Base-by-base conservation (phyloP, 2,113 vertebrate species). In the Xiphophorus maculatus region DNA sequence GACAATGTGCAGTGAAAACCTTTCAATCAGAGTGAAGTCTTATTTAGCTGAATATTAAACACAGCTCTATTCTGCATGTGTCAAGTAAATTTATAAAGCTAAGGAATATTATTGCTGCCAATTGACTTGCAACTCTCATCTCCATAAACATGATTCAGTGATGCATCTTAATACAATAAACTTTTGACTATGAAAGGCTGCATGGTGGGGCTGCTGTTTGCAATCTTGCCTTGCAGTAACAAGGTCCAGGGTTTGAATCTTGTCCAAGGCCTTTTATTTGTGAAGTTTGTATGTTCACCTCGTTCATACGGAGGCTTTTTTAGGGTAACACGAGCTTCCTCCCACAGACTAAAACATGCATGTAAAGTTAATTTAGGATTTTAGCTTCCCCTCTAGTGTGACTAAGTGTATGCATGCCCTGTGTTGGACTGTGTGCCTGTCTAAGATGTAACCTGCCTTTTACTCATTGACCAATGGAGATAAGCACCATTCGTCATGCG, bases 1-100 rank as follows among this genome's bases (percentile, higher is more conserved):
- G 92, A 94, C 93, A 95, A 95, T 91, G 88, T 94, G 92, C 91
- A 84, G 92, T 94, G 93, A 93, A 90, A 93, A 94, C 84, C 86
- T 81, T 92, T 95, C 94, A 91, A 90, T 93, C 91, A 88, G 85
- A 85, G 78, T 83, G 85, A 91, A 89, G 90, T 92, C 89, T 92
- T 91, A 89, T 93, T 92, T 88, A 82, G 87, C 82, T 89, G 89
- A 91, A 88, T 93, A 92, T 93, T 94, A 94, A 94, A 93, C 93
- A 89, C 86, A 32, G 72, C 90, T 84, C 81, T 82, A 87, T 94
- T 92, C 91, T 86, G 83, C 74, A 64, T 72, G 81, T 86, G 90
- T 92, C 91, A 89, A 88, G 85, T 85, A 81, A 92, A 93, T 93
- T 93, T 92, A 91, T 93, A 90, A 90, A 93, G 84, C 89, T 76